A percentile compares a stretch with the other conserved stretches of the same genome.
Conservation (phyloP, 2,888 invertebrate species). For the Tillus elongatus region DNA sequence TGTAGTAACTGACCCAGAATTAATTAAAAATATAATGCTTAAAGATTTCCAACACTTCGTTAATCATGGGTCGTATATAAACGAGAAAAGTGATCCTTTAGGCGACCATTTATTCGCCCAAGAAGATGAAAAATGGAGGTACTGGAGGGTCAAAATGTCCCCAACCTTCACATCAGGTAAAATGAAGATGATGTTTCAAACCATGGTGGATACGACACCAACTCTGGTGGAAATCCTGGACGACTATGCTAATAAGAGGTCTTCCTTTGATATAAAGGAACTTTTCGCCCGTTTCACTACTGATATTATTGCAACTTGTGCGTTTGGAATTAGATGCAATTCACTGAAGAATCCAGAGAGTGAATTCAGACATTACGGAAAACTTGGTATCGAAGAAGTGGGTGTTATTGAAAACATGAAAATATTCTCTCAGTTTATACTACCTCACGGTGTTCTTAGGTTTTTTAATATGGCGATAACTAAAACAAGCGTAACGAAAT, state of each 20-base stretch:
- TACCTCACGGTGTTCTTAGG: constrained; percentile 12
- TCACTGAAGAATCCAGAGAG: constrained; percentile 44
- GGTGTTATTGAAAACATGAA: background rate
- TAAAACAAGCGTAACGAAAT: constrained; percentile 28
- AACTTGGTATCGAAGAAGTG: too few relatives aligned
- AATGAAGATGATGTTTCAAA: constrained; percentile 34
- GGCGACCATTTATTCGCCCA: constrained; percentile 38
- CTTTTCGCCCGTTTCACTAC: constrained; percentile 40
- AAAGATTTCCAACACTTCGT: constrained; percentile 44
- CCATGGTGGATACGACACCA: constrained; percentile 36
- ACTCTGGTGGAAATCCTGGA: constrained; percentile 26
- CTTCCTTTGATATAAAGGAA: constrained; percentile 20
- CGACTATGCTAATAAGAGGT: constrained; percentile 20
- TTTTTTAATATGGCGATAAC: constrained; percentile 22
- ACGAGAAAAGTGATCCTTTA: constrained; percentile 33
- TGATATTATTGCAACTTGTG: constrained; percentile 47
- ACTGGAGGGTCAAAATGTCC: constrained; percentile 28
- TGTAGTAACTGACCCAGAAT: constrained; percentile 26
- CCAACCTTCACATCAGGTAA: constrained; percentile 33
- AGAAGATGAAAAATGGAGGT: constrained; percentile 39
- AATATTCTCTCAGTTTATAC: background rate
- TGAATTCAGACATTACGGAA: constrained; percentile 37
- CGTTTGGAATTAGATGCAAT: constrained; percentile 49
- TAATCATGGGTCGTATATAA: constrained; percentile 24
- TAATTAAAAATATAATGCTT: constrained; percentile 43